Evolutionary conservation across 1,140 invertebrate genomes (phyloP), one percentile per base, ranked within the genome.

Genomic region (Nymphalis io): DNA sequence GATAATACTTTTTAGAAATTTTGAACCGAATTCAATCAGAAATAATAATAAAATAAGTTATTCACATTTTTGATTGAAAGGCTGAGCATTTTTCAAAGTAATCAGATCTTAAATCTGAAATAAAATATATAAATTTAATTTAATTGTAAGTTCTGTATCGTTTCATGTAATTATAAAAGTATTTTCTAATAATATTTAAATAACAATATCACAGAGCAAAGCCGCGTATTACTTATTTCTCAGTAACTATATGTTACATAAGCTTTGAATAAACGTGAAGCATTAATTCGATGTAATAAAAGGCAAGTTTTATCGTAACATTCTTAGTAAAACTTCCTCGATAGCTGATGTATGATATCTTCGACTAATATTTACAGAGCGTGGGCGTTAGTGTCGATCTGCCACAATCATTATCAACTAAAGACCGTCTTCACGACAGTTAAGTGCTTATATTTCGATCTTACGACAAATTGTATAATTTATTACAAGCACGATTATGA

Each of bases 361-460:
- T 79, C 55, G 70, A 72, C 85, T 78, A 90, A 90, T 90, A 90
- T 90, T 89, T 79, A 87, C 75, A 51, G 64, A 84, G 85, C 84
- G 86, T 90, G 83, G 88, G 87, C 74, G 84, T 78, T 78, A 79
- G 75, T 77, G 78, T 83, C 80, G 82, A 85, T 87, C 80, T 82
- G 78, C 73, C 60, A 74, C 66, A 83, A 88, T 90, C 85, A 80
- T 77, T 87, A 80, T 78, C 75, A 59, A 72, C 60, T 74, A 74
- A 79, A 70, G 63, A 78, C 60, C 57, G 63, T 65, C 67, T 80
- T 74, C 66, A 79, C 70, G 60, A 80, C 69, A 70, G 42, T 68
- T 69, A 70, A 77, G 75, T 81, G 79, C 66, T 81, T 76, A 79
- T 75, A 65, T 58, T 70, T 59, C 70, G 74, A 77, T 73, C 74